phyloP scores from a whole-genome alignment of 2,113 vertebrate species.

The Rattus rattus region DNA sequence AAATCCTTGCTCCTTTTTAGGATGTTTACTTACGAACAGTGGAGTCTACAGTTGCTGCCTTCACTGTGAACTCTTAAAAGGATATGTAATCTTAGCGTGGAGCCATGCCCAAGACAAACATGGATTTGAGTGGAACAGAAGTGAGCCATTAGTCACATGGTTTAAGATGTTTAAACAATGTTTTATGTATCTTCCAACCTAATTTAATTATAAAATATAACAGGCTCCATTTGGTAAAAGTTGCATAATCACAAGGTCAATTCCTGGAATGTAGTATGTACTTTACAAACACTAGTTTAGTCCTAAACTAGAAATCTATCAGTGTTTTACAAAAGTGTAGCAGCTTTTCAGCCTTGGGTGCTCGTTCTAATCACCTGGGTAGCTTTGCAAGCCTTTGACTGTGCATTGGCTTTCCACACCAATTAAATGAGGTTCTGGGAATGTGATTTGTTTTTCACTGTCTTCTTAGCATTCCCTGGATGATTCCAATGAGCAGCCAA shows the following conservation, averaged over 20 bases:
- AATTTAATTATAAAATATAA: background rate
- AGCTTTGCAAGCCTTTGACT: background rate
- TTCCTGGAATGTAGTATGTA: background rate
- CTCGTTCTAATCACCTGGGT: background rate
- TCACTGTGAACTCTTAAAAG: background rate
- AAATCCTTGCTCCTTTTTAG: background rate
- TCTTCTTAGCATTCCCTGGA: background rate
- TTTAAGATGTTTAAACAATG: background rate
- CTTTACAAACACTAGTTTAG: background rate
- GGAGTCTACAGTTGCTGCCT: background rate
- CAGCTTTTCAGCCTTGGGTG: background rate
- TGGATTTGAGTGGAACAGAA: background rate
- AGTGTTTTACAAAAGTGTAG: background rate
- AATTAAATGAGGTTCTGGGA: background rate
- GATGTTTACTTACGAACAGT: background rate
- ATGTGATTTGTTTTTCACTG: background rate
- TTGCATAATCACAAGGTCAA: background rate
- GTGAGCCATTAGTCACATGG: background rate
- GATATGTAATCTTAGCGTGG: background rate
- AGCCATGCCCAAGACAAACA: background rate
- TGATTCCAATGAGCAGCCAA: background rate
- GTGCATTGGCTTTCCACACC: background rate
- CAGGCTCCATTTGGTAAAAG: background rate
- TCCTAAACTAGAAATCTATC: slow-evolving; percentile 4
- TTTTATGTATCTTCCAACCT: background rate